Evolutionary conservation across 2,888 invertebrate genomes (phyloP).

Genomic region (Agrypnus murinus): DNA sequence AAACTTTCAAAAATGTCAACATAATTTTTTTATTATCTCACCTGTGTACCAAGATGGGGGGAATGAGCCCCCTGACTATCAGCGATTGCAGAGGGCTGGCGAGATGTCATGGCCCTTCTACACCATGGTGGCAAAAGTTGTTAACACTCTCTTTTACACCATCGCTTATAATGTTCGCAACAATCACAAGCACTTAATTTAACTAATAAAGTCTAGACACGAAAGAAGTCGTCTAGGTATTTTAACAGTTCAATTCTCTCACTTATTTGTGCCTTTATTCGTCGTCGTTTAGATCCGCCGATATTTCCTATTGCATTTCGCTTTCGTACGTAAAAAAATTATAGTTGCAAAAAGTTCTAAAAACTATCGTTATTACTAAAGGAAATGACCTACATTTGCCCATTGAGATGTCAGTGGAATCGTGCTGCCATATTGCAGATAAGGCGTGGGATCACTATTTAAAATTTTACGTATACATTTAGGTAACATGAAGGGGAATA

Average conservation of each 20-base stretch:
- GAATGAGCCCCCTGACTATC: conserved; percentile 61
- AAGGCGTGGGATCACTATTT: conserved; percentile 48
- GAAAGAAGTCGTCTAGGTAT: not conserved
- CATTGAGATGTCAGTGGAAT: conserved; percentile 58
- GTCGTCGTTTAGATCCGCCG: not conserved
- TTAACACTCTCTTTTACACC: conserved; percentile 59
- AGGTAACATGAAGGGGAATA: conserved; percentile 9
- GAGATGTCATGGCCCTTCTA: conserved; percentile 70
- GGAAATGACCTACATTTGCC: conserved; percentile 61
- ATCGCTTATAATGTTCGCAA: conserved; percentile 41
- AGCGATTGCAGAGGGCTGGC: conserved; percentile 65
- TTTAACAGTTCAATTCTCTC: not conserved
- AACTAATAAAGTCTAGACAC: conserved; percentile 25
- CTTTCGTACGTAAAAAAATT: not conserved
- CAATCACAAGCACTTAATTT: conserved; percentile 44
- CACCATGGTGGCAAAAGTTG: conserved; percentile 66
- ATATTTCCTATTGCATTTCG: not conserved
- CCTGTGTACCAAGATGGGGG: conserved; percentile 60
- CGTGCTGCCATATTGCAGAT: conserved; percentile 63
- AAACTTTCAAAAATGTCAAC: conserved; percentile 13
- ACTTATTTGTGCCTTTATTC: not conserved
- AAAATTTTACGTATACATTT: conserved; percentile 31
- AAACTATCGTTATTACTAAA: conserved; percentile 14
- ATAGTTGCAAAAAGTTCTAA: conserved; percentile 7
- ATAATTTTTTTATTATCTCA: conserved; percentile 43